Conservation (phyloP, 2,797 vertebrate species). For the Austrolebias charrua region DNA sequence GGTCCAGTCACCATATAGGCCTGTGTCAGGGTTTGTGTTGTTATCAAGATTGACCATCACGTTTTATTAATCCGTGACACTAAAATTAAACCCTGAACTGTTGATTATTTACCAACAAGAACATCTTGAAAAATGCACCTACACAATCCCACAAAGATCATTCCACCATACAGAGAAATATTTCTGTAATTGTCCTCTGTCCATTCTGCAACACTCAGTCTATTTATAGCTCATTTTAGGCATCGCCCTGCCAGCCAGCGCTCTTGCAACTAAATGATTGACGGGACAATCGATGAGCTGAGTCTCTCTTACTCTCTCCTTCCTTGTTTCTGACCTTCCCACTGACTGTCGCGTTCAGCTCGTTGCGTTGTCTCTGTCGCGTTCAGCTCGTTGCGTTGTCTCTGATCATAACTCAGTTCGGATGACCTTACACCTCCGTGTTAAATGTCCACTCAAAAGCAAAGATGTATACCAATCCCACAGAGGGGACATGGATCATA, state of each 20-base stretch:
- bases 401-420: conserved; percentile 44
- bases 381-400: too few species aligned
- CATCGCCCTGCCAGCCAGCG: conserved; percentile 39
- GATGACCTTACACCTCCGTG: conserved; percentile 26
- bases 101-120: conserved; percentile 51
- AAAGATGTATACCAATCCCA: conserved; percentile 18
- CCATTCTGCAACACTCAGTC: conserved; percentile 58
- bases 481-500: conserved; percentile 15
- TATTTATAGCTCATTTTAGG: conserved; percentile 69
- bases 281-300: conserved; percentile 57
- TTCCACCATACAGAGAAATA: not conserved
- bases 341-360: conserved; percentile 44
- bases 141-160: not conserved
- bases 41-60: conserved; percentile 19
- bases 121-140: conserved; percentile 18
- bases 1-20: too few species aligned
- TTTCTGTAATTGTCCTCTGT: conserved; percentile 27
- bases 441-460: conserved; percentile 31
- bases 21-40: not conserved
- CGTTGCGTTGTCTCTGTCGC: conserved; percentile 20
- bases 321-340: conserved; percentile 60
- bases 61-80: conserved; percentile 46
- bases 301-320: conserved; percentile 33
- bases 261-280: conserved; percentile 63
- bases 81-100: conserved; percentile 55